These are phyloP conservation scores for Microctenopoma steveboyesi DNA, from an alignment of 2,797 vertebrate genomes.

Conservation along the genomic window DNA sequence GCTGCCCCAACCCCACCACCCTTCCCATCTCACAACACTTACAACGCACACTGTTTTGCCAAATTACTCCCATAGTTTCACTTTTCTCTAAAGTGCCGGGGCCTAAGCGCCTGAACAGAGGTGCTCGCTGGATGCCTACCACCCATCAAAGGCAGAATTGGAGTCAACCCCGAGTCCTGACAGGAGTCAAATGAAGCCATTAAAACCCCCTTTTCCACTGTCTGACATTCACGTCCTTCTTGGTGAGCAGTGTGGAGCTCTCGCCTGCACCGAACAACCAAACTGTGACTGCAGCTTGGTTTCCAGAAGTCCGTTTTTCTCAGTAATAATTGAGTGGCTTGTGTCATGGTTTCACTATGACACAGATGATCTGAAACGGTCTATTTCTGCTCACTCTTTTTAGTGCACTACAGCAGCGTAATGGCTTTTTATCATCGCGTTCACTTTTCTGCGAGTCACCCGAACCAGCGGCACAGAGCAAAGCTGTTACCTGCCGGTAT, in stretches of 20 bases:
- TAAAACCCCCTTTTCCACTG: conserved; percentile 58
- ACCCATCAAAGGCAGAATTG: conserved; percentile 70
- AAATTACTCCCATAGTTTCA: conserved; percentile 77
- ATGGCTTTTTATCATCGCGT: conserved; percentile 6
- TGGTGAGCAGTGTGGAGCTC: conserved; percentile 31
- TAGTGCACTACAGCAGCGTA: no score
- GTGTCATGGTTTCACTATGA: background rate
- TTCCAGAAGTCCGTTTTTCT: conserved; percentile 23
- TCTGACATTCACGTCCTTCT: conserved; percentile 49
- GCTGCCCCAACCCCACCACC: conserved; percentile 10
- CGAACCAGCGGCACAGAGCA: conserved; percentile 24
- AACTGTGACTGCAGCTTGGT: conserved; percentile 17
- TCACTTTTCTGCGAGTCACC: conserved; percentile 12
- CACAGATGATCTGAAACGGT: background rate
- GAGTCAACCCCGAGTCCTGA: conserved; percentile 72
- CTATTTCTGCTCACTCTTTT: background rate
- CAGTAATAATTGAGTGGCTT: conserved; percentile 3
- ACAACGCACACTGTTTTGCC: conserved; percentile 30
- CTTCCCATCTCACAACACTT: conserved; percentile 45
- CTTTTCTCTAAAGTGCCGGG: conserved; percentile 62
- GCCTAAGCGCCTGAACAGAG: conserved; percentile 65
- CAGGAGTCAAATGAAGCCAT: conserved; percentile 78
- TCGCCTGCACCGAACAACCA: conserved; percentile 10
- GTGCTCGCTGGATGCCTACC: conserved; percentile 56
- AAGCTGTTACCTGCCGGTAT: conserved; percentile 50